phyloP scores from a whole-genome alignment of 2,888 invertebrate species.

The Drosophila birchii region DNA sequence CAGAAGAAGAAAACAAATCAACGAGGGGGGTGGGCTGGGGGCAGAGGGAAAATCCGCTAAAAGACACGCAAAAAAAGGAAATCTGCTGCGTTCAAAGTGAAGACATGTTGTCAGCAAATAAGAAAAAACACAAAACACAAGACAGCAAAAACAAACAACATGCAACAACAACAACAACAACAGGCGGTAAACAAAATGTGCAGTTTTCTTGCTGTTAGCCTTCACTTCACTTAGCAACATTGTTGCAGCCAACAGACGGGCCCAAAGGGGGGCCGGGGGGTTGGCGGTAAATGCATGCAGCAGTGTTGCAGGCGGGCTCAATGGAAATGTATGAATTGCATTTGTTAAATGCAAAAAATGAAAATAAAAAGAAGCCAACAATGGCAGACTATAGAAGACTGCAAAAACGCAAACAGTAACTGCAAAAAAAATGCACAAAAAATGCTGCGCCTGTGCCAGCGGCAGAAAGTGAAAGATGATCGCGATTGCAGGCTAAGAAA shows the following conservation, averaged over 20 bases:
- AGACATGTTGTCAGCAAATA: conserved; percentile 60
- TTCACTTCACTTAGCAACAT: conserved; percentile 45
- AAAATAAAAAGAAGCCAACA: conserved; percentile 30
- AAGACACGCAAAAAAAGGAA: conserved; percentile 44
- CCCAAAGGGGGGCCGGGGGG: background rate
- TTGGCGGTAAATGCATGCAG: background rate
- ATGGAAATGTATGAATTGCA: conserved; percentile 74
- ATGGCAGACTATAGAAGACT: conserved; percentile 22
- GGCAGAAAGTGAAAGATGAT: conserved; percentile 78
- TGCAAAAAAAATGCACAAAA: conserved; percentile 3
- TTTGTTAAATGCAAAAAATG: conserved; percentile 46
- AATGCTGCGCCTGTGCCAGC: conserved; percentile 36
- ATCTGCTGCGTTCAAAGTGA: conserved; percentile 42
- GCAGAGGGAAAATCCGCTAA: background rate
- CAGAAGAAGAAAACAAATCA: conserved; percentile 4
- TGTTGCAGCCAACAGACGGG: conserved; percentile 35
- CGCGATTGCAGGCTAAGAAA: conserved; percentile 43
- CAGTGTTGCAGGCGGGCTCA: conserved; percentile 25
- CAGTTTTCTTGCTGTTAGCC: conserved; percentile 17
- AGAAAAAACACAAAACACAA: conserved; percentile 61
- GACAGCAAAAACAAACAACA: conserved; percentile 39
- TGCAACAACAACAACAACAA: conserved; percentile 55
- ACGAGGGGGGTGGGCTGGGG: background rate
- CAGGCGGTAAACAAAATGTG: conserved; percentile 27
- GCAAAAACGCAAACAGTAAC: conserved; percentile 25